Conservation (phyloP, 1,140 invertebrate species). For the Dufourea novaeangliae region DNA sequence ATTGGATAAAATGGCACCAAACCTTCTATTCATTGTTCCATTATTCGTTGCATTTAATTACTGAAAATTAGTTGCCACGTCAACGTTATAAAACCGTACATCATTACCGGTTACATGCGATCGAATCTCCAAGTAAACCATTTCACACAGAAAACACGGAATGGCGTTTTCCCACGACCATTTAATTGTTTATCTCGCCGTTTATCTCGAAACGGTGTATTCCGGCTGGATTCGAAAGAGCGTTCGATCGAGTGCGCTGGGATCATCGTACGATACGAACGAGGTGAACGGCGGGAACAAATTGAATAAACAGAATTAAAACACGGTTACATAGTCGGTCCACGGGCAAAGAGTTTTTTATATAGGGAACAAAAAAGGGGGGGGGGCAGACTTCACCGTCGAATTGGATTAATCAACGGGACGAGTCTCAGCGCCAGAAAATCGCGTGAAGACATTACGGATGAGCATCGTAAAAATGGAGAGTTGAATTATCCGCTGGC, state of each 20-base stretch:
- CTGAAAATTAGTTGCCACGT: too few relatives aligned
- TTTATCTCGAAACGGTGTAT: slow-evolving; percentile 7
- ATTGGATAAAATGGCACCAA: too few relatives aligned
- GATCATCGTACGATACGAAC: not conserved
- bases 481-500: slow-evolving; percentile 12
- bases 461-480: not conserved
- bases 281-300: not conserved
- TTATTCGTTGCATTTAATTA: too few relatives aligned
- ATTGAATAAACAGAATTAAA: not conserved
- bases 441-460: not conserved
- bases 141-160: not conserved
- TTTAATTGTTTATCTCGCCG: slow-evolving; percentile 31
- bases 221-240: not conserved
- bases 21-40: too few relatives aligned
- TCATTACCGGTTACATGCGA: too few relatives aligned
- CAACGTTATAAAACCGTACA: too few relatives aligned
- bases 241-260: slow-evolving; percentile 1
- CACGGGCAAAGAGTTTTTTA: not conserved
- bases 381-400: not conserved
- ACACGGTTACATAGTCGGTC: not conserved
- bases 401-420: not conserved
- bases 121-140: not conserved
- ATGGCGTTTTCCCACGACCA: not conserved
- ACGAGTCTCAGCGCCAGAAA: not conserved
- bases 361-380: not conserved